Evolutionary conservation across 2,797 vertebrate genomes (phyloP).

Genomic region (Lepilemur ruficaudatus): DNA sequence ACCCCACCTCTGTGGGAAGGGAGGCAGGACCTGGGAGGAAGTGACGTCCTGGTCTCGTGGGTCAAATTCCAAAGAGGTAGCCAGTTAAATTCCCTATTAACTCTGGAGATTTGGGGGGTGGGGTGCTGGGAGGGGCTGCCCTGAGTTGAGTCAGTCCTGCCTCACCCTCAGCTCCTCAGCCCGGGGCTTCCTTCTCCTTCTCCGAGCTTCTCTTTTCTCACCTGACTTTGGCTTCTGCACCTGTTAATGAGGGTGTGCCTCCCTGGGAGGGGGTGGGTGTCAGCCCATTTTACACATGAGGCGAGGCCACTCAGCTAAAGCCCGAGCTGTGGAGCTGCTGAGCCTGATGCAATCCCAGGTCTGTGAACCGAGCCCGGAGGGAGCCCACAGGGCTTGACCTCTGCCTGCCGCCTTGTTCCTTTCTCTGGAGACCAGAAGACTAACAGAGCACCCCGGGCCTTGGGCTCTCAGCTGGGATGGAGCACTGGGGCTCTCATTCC

Average conservation of each 20-base stretch:
- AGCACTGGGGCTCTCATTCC: background rate
- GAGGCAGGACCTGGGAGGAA: background rate
- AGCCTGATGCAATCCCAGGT: background rate
- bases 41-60: slow-evolving; percentile 12
- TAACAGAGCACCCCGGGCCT: background rate
- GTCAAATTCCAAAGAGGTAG: slow-evolving; percentile 72
- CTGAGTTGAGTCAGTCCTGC: background rate
- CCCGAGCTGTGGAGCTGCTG: background rate
- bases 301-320: background rate
- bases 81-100: slow-evolving; percentile 73
- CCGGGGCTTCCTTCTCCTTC: background rate
- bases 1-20: no score
- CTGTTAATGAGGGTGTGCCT: background rate
- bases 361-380: background rate
- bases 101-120: no score
- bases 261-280: background rate
- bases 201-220: background rate
- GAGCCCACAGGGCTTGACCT: background rate
- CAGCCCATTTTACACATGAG: background rate
- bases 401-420: background rate
- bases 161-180: no score
- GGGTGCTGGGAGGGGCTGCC: background rate
- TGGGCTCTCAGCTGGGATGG: background rate
- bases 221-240: background rate
- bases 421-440: background rate